These are phyloP conservation scores for Tiliacea aurago DNA, from an alignment of 2,888 invertebrate genomes.

Conservation along the genomic window DNA sequence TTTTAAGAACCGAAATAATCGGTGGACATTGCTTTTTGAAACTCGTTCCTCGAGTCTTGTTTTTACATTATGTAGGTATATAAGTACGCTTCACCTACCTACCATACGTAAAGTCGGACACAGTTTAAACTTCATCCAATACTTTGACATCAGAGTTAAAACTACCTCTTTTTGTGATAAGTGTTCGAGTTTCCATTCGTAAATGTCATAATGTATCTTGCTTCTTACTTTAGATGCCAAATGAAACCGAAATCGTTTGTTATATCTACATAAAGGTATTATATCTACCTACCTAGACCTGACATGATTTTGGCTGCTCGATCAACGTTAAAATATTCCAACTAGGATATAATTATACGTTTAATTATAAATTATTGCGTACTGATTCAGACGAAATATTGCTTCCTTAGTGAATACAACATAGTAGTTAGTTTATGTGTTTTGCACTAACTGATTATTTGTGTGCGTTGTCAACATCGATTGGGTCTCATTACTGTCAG, in stretches of 20 bases:
- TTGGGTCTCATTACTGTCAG: slow-evolving; percentile 28
- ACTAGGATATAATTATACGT: slow-evolving; percentile 31
- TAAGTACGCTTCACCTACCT: background rate
- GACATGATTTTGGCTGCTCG: slow-evolving; percentile 37
- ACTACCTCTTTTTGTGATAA: background rate
- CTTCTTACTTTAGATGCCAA: slow-evolving; percentile 19
- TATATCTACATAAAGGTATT: slow-evolving; percentile 14
- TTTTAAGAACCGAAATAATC: background rate
- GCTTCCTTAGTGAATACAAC: slow-evolving; percentile 9
- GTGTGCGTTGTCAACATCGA: slow-evolving; percentile 20
- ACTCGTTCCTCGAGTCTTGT: background rate
- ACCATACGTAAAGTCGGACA: background rate
- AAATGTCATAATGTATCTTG: slow-evolving; percentile 1
- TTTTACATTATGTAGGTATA: background rate
- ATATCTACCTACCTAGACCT: slow-evolving; percentile 4
- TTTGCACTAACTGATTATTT: slow-evolving; percentile 14
- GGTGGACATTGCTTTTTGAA: background rate
- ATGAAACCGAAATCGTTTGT: slow-evolving; percentile 26
- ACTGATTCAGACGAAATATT: slow-evolving; percentile 8
- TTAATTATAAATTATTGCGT: slow-evolving; percentile 16
- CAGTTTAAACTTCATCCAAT: too few species aligned
- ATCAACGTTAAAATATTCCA: slow-evolving; percentile 19
- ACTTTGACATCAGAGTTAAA: background rate
- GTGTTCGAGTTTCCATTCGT: background rate
- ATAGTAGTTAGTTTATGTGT: slow-evolving; percentile 5